These are phyloP conservation scores for Dinoponera quadriceps DNA, from an alignment of 1,140 invertebrate species.

Conservation along the genomic window DNA sequence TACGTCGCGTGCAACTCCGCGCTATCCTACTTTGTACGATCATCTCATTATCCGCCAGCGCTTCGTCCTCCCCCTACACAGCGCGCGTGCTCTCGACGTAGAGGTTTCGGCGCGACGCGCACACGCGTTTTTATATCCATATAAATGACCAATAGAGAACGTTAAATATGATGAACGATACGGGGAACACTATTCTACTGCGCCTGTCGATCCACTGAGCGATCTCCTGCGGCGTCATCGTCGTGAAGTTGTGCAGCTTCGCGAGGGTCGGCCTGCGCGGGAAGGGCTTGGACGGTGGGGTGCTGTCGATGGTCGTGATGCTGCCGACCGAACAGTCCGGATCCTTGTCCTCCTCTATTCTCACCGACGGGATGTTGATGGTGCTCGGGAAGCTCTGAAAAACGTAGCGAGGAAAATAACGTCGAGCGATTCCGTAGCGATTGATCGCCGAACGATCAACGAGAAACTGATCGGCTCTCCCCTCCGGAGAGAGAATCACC, in stretches of 20 bases:
- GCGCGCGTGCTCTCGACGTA: background rate
- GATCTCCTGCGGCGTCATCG: slow-evolving; percentile 94
- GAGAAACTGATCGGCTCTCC: background rate
- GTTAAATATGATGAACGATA: slow-evolving; percentile 93
- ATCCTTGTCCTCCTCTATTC: slow-evolving; percentile 88
- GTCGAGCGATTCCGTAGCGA: background rate
- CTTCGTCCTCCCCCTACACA: no score
- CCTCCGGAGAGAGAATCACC: background rate
- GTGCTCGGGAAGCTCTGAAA: slow-evolving; percentile 89
- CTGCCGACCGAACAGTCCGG: slow-evolving; percentile 79
- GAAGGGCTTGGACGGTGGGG: slow-evolving; percentile 76
- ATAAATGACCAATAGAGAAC: slow-evolving; percentile 94
- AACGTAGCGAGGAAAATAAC: background rate
- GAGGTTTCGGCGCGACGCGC: background rate
- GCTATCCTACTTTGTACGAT: background rate
- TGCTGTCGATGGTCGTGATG: slow-evolving; percentile 81
- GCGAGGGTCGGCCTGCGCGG: slow-evolving; percentile 80
- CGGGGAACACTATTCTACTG: slow-evolving; percentile 91
- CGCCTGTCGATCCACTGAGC: slow-evolving; percentile 94
- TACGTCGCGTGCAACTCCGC: no score
- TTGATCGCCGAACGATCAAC: no score
- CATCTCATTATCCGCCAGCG: no score
- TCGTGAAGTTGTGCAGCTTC: slow-evolving; percentile 88
- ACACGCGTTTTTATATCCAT: slow-evolving; percentile 81
- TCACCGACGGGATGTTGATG: slow-evolving; percentile 88